Conservation (phyloP, 2,888 invertebrate species). For the Protonemura montana region DNA sequence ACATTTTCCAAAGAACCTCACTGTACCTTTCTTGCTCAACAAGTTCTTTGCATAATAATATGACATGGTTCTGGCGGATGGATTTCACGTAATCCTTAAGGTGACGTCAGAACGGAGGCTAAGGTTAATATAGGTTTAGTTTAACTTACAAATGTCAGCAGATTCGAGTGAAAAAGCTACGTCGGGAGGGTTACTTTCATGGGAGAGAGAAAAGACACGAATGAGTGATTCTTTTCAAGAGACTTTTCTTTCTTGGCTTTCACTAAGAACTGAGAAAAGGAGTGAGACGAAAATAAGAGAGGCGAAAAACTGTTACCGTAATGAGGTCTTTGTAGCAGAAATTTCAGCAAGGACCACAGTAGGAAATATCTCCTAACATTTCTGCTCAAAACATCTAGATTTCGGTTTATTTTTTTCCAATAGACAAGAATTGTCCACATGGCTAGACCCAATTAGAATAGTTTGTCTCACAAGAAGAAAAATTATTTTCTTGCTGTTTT, state of each 20-base stretch:
- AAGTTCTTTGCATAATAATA: conserved; percentile 22
- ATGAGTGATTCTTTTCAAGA: conserved; percentile 3
- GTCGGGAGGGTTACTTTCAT: not conserved
- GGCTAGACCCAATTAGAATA: too few species aligned
- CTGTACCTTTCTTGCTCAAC: conserved; percentile 16
- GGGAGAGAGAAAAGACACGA: conserved; percentile 10
- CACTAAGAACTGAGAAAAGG: not conserved
- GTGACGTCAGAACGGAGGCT: not conserved
- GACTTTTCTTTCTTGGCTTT: conserved; percentile 7
- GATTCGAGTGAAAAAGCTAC: not conserved
- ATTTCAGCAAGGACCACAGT: not conserved
- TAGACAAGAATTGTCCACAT: not conserved
- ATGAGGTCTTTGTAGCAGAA: not conserved
- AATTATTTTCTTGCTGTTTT: too few species aligned
- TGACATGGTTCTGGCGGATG: not conserved
- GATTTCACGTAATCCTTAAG: conserved; percentile 19
- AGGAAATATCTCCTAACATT: not conserved
- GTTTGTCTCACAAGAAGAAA: not conserved
- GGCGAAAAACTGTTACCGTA: conserved; percentile 2
- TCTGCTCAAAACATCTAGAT: not conserved
- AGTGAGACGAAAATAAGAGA: not conserved
- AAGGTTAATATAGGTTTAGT: conserved; percentile 10
- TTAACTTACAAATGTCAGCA: conserved; percentile 27
- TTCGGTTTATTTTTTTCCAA: not conserved
- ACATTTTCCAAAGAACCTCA: not conserved